Conservation (phyloP, 2,888 invertebrate genomes). For the Drosophila nigricruria region DNA sequence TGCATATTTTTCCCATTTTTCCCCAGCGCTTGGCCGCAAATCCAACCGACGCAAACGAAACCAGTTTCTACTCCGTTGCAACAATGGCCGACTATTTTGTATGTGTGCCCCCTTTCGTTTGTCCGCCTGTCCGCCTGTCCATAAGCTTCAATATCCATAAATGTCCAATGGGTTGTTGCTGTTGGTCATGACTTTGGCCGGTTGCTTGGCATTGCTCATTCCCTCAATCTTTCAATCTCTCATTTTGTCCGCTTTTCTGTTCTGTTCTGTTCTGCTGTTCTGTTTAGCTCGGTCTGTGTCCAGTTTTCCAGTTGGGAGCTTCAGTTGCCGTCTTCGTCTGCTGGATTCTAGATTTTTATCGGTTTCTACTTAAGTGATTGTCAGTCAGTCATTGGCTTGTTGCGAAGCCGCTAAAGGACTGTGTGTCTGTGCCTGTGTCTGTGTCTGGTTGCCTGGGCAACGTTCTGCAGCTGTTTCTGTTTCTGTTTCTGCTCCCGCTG, state of each 20-base stretch:
- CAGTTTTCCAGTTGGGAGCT: constrained; percentile 45
- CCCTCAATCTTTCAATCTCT: constrained; percentile 32
- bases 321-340: constrained; percentile 56
- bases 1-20: constrained; percentile 43
- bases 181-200: constrained; percentile 72
- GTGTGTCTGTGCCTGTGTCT: constrained; percentile 37
- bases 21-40: constrained; percentile 24
- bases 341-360: constrained; percentile 74
- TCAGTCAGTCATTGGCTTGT: constrained; percentile 75
- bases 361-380: constrained; percentile 81
- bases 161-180: constrained; percentile 71
- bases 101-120: constrained; percentile 3
- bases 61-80: constrained; percentile 59
- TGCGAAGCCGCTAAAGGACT: constrained; percentile 37
- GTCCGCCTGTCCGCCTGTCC: constrained; percentile 58
- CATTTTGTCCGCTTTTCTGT: constrained; percentile 23
- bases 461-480: not conserved
- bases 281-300: constrained; percentile 30
- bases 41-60: constrained; percentile 35
- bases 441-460: constrained; percentile 23
- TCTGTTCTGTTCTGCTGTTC: constrained; percentile 20
- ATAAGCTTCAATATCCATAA: constrained; percentile 81
- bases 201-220: constrained; percentile 48
- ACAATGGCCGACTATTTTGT: constrained; percentile 50
- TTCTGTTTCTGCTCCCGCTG: constrained; percentile 3